Base-by-base conservation (phyloP, 2,113 vertebrate species). In the Suricata suricatta region DNA sequence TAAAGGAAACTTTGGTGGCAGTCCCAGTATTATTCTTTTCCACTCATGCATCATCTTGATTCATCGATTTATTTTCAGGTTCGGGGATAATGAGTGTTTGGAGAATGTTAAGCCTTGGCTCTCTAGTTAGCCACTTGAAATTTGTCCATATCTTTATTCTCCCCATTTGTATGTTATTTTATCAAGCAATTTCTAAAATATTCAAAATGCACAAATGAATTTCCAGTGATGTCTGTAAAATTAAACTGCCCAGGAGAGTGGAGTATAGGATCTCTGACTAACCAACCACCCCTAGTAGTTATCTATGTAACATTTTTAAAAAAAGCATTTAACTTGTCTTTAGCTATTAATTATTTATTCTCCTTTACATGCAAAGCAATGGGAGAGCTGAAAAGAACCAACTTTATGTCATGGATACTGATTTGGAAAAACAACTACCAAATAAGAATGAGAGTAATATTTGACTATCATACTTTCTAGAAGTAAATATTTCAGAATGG, bases 101-200 rank as follows among this genome's bases (percentile, higher is more conserved):
- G 63, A 84, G 83, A 89, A 77, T 57, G 7, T 44, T 44, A 88
- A 92, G 27, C 11, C 25, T 63, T 97, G 88, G 69, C 68, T 93
- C n/a, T 95, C 25, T 50, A 66, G n/a, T 88, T 83, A 93, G 71
- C 6, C 60, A 96, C 72, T 95, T 96, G 85, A 98, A 98, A 96
- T 95, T 47, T 68, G 35, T 83, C n/a, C 88, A 81, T 82, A 71
- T 25, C 57, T 96, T 95, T 25, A 84, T 66, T 44, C 31, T 89
- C 3, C 12, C 23, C 44, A 88, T 72, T 96, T 97, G 31, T 80
- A 87, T 76, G 7, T n/a, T 72, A 86, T 81, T 83, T 93, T 89
- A 95, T 80, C 38, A 90, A 92, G 66, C 2, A 80, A 12, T 90
- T 92, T 91, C 21, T 63, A 80, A 97, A 88, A 87, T 52, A 72